These are phyloP conservation scores for Agelaius phoeniceus DNA, from an alignment of 2,113 vertebrate species.

Conservation along the genomic window DNA sequence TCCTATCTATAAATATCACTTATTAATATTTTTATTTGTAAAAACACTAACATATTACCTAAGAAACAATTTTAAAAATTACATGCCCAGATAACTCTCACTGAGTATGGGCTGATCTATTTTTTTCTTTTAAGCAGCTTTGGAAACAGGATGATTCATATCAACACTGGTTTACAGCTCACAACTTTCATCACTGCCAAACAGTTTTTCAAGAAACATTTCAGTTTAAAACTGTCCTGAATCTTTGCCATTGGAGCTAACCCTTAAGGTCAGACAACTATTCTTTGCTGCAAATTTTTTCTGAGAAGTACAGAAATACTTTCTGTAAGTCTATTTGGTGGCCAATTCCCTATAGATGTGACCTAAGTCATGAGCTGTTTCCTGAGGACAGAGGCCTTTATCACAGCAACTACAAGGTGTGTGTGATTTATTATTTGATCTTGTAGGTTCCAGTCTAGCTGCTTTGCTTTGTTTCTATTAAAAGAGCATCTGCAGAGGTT, in stretches of 20 bases:
- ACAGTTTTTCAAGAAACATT: slow-evolving; percentile 5
- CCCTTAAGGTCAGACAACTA: neutral
- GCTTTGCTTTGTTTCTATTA: neutral
- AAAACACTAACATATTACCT: neutral
- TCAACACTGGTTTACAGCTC: neutral
- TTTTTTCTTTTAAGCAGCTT: neutral
- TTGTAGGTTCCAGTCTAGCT: neutral
- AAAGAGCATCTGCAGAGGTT: neutral
- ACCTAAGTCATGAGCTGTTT: neutral
- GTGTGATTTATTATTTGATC: neutral
- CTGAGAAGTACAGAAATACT: neutral
- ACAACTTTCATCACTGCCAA: slow-evolving; percentile 3
- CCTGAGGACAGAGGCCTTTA: neutral
- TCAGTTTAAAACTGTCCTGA: neutral
- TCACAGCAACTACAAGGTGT: neutral
- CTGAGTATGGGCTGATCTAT: neutral
- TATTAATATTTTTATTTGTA: neutral
- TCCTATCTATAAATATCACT: neutral
- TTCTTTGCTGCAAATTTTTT: neutral
- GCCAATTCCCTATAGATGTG: neutral
- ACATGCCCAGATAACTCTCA: neutral
- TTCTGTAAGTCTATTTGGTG: neutral
- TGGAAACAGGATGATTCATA: slow-evolving; percentile 25
- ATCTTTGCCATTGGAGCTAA: slow-evolving; percentile 3
- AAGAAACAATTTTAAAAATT: neutral